phyloP scores from a whole-genome alignment of 1,140 invertebrate genomes.

The Drosophila willistoni region DNA sequence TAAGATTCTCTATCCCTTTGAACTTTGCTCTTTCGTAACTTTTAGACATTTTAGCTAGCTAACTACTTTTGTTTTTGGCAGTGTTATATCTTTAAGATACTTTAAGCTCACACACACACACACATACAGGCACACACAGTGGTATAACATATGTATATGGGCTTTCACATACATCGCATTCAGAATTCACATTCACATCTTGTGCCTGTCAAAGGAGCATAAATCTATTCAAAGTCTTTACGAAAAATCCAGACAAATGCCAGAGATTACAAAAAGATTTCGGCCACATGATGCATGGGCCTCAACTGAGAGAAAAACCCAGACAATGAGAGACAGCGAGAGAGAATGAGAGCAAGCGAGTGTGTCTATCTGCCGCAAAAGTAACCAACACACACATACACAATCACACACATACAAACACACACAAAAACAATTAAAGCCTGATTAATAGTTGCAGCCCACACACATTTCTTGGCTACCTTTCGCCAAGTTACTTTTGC shows the following conservation, averaged over 20 bases:
- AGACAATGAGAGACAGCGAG: slow-evolving; percentile 14
- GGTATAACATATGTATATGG: slow-evolving; percentile 1
- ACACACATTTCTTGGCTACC: slow-evolving; percentile 65
- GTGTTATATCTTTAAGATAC: slow-evolving; percentile 66
- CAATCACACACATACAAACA: slow-evolving; percentile 31
- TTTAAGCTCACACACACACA: slow-evolving; percentile 54
- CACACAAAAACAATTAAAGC: slow-evolving; percentile 80
- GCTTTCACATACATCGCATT: slow-evolving; percentile 22
- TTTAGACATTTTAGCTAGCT: slow-evolving; percentile 15
- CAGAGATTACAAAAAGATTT: slow-evolving; percentile 82
- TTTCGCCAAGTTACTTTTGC: slow-evolving; percentile 66
- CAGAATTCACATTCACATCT: slow-evolving; percentile 67
- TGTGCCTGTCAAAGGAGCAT: slow-evolving; percentile 77
- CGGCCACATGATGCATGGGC: slow-evolving; percentile 76
- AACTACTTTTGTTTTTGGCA: slow-evolving; percentile 39
- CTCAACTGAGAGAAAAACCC: slow-evolving; percentile 39
- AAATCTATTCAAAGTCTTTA: slow-evolving; percentile 81
- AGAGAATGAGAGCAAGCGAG: slow-evolving; percentile 18
- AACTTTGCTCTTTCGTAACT: not conserved
- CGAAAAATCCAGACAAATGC: slow-evolving; percentile 81
- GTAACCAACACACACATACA: slow-evolving; percentile 54
- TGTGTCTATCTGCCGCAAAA: slow-evolving; percentile 57
- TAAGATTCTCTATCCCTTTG: not conserved
- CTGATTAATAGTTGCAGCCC: slow-evolving; percentile 78
- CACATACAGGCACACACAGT: slow-evolving; percentile 11